Evolutionary conservation across 2,888 invertebrate species (phyloP).

Genomic region (Sylvicola cinctus): DNA sequence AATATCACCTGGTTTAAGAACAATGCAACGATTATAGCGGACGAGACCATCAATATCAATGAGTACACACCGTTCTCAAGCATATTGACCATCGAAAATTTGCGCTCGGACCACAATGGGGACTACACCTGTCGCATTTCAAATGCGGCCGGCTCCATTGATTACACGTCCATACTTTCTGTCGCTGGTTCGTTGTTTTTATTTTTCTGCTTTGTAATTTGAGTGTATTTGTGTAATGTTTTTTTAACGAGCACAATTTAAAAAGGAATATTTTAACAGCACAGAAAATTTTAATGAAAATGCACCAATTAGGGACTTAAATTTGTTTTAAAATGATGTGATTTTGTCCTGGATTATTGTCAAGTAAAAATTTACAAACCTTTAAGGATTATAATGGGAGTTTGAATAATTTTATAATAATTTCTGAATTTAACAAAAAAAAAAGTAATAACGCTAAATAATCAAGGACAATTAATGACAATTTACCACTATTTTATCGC

Average conservation of each 20-base stretch:
- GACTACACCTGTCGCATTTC: slow-evolving; percentile 25
- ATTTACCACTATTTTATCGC: too few species aligned
- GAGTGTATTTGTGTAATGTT: not conserved
- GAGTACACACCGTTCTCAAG: slow-evolving; percentile 32
- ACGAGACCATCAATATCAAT: slow-evolving; percentile 22
- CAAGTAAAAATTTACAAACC: too few species aligned
- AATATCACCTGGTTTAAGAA: slow-evolving; percentile 32
- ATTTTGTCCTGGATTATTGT: too few species aligned
- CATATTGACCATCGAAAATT: slow-evolving; percentile 26
- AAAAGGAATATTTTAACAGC: too few species aligned
- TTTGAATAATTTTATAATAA: too few species aligned
- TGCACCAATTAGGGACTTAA: too few species aligned
- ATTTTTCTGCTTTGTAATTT: not conserved
- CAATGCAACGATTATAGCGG: slow-evolving; percentile 16
- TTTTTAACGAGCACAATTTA: not conserved
- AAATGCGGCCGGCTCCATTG: slow-evolving; percentile 27
- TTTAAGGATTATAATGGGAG: too few species aligned
- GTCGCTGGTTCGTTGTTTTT: slow-evolving; percentile 27
- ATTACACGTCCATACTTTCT: slow-evolving; percentile 30
- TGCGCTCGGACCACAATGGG: slow-evolving; percentile 25
- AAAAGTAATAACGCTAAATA: too few species aligned
- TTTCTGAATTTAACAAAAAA: too few species aligned
- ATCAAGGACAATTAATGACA: too few species aligned
- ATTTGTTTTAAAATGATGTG: too few species aligned
- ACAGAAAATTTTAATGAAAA: too few species aligned